These are phyloP conservation scores for Andrena camellia DNA, from an alignment of 2,888 invertebrate genomes.

Conservation along the genomic window DNA sequence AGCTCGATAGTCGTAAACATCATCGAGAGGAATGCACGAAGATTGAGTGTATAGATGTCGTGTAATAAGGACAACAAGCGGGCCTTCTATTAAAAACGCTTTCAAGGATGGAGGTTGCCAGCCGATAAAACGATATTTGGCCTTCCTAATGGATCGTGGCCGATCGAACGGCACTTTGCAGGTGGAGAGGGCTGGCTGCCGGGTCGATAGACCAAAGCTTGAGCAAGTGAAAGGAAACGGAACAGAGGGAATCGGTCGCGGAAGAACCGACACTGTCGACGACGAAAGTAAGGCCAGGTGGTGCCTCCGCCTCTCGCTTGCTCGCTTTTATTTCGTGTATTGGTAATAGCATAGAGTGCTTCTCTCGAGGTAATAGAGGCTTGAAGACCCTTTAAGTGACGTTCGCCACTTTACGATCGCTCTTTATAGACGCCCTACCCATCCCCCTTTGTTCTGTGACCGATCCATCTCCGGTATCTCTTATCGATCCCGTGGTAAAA, in stretches of 20 bases:
- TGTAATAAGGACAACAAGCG: constrained; percentile 11
- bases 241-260: constrained; percentile 43
- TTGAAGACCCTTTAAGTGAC: constrained; percentile 75
- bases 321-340: constrained; percentile 74
- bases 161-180: constrained; percentile 65
- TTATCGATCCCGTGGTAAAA: constrained; percentile 36
- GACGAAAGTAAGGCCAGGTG: constrained; percentile 57
- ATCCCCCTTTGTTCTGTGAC: constrained; percentile 31
- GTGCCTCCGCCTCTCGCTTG: constrained; percentile 21
- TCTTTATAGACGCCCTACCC: constrained; percentile 52
- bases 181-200: constrained; percentile 19
- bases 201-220: constrained; percentile 7
- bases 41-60: not conserved
- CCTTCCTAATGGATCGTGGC: constrained; percentile 58
- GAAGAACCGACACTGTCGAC: constrained; percentile 34
- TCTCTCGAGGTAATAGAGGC: constrained; percentile 77
- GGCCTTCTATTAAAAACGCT: constrained; percentile 72
- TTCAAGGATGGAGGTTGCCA: constrained; percentile 61
- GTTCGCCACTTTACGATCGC: constrained; percentile 74
- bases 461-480: constrained; percentile 40
- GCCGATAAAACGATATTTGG: constrained; percentile 68
- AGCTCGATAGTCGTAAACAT: constrained; percentile 43
- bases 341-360: constrained; percentile 78
- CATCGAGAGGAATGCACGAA: not conserved
- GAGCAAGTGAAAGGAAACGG: constrained; percentile 42